Base-by-base conservation (phyloP, 1,140 invertebrate species). In the Papilio polyxenes region DNA sequence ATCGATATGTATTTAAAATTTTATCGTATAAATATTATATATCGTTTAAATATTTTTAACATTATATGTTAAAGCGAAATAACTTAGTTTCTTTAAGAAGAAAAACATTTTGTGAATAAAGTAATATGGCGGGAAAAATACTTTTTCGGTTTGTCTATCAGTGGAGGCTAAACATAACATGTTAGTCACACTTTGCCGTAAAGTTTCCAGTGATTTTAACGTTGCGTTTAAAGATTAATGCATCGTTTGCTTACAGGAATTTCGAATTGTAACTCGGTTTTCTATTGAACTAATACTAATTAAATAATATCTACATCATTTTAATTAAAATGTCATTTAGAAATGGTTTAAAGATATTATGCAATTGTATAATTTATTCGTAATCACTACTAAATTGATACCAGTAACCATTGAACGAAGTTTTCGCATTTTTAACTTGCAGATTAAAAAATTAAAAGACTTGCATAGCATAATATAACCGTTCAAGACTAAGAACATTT, bases 381-480 rank as follows among this genome's bases (percentile, higher is more conserved):
- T 72, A 72, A 72, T 72, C 13, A 72, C 65, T 37, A 40, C 37
- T 72, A 72, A 72, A 72, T 72, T 72, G 31, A 37, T 3, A 37
- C 37, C 3, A 40, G 3, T 15, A 72, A 72, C 13, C 2, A 10
- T 51, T 13, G 49, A 49, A 15, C 15, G 17, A n/a, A 9, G 0
- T 9, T 59, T 59, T 20, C n/a, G 56, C n/a, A 59, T 59, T 59
- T 59, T 59, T 8, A 59, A 59, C 1, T 15, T 53, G 51, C 15
- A 53, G 3, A 1, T 53, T 17, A 17, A 53, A 17, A 53, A 17
- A 53, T 53, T 5, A 0, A 11, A 53, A 53, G 13, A 59, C 5
- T 1, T 59, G 17, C 56, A 59, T 59, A n/a, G 17, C 17, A 59
- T 20, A n/a, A 53, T 20, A 59, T 8, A n/a, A 20, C 8, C 56